phyloP scores from a whole-genome alignment of 2,797 vertebrate species.

The Megalops cyprinoides region DNA sequence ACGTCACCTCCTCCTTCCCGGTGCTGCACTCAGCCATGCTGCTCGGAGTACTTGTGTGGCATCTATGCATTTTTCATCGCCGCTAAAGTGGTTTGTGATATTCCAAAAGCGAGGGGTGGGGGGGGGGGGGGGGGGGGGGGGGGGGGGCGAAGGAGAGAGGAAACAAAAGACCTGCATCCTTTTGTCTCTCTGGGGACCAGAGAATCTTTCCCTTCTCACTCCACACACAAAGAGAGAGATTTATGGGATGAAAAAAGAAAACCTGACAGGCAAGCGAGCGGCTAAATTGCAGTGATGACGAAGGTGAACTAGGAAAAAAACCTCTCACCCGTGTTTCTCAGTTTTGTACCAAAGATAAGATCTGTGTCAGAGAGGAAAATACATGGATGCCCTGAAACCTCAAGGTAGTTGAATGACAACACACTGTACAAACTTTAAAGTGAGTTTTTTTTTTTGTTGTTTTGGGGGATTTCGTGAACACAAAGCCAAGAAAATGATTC shows the following conservation, averaged over 20 bases:
- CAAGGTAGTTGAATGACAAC: neutral
- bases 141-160: no score
- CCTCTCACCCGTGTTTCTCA: neutral
- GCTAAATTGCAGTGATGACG: slow-evolving; percentile 3
- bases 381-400: neutral
- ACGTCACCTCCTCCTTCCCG: neutral
- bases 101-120: neutral
- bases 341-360: neutral
- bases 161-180: neutral
- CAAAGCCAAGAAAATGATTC: neutral
- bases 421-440: no score
- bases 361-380: neutral
- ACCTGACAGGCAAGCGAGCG: neutral
- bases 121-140: no score
- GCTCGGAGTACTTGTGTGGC: neutral
- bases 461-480: no score
- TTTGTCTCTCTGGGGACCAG: slow-evolving; percentile 2
- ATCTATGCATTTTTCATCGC: slow-evolving; percentile 8
- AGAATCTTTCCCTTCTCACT: slow-evolving; percentile 11
- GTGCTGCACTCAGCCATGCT: slow-evolving; percentile 4
- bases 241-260: slow-evolving; percentile 3
- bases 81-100: neutral
- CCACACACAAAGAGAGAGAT: neutral
- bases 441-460: no score
- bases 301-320: neutral